These are phyloP conservation scores for Orthonychiurus folsomi DNA, from an alignment of 2,888 invertebrate species.

Conservation along the genomic window DNA sequence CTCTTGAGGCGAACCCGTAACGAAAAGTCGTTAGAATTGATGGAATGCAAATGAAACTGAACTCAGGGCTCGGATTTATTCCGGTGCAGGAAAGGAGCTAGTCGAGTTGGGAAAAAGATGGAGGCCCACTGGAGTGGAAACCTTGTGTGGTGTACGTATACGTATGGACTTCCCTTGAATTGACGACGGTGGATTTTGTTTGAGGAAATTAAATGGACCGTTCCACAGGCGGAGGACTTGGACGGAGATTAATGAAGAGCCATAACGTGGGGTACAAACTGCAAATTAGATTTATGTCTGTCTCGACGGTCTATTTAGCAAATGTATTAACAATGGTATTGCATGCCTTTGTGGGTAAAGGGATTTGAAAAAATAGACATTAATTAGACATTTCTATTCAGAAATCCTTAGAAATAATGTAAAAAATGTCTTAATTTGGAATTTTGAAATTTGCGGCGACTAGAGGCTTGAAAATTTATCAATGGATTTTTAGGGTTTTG, in stretches of 20 bases:
- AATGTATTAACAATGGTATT: no score
- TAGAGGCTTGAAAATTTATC: no score
- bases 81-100: not conserved
- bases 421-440: no score
- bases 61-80: not conserved
- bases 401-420: no score
- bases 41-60: not conserved
- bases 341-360: no score
- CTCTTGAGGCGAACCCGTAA: not conserved
- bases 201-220: not conserved
- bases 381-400: no score
- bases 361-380: no score
- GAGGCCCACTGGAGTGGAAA: no score
- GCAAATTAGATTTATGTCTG: not conserved
- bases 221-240: not conserved
- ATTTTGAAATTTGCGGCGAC: no score
- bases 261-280: not conserved
- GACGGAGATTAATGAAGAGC: not conserved
- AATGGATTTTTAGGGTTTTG: no score
- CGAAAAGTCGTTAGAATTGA: no score
- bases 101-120: not conserved
- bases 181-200: not conserved
- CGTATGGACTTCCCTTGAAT: not conserved
- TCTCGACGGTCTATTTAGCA: no score
- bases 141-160: not conserved